A percentile compares a stretch with the other conserved stretches of the same genome.
Evolutionary conservation across 2,888 invertebrate species (phyloP).

Genomic region (Trissoscelio sp.): DNA sequence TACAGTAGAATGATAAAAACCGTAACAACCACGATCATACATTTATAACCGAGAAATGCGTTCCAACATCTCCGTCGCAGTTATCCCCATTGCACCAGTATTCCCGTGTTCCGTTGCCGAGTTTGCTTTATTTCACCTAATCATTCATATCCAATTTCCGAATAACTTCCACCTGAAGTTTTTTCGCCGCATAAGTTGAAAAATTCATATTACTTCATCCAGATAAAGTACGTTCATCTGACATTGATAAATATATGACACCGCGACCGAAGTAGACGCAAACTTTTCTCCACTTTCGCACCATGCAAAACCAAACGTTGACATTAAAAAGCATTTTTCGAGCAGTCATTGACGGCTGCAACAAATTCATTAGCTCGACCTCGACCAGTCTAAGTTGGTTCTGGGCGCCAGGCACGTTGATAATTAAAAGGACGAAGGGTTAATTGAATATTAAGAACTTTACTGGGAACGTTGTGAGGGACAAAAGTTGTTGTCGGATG

Average conservation of each 20-base stretch:
- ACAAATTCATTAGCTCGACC: slow-evolving; percentile 15
- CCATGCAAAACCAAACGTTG: slow-evolving; percentile 10
- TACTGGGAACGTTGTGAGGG: slow-evolving; percentile 29
- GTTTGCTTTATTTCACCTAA: slow-evolving; percentile 46
- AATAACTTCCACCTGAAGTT: slow-evolving; percentile 34
- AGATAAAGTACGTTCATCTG: slow-evolving; percentile 26
- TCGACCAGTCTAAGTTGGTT: slow-evolving; percentile 12
- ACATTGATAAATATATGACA: slow-evolving; percentile 42
- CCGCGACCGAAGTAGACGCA: background rate
- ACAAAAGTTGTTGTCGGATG: slow-evolving; percentile 41
- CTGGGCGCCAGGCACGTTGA: slow-evolving; percentile 16
- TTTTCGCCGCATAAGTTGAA: slow-evolving; percentile 32
- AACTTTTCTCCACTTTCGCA: slow-evolving; percentile 10
- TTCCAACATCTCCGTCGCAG: slow-evolving; percentile 15
- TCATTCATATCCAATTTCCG: slow-evolving; percentile 52
- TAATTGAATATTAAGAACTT: slow-evolving; percentile 69
- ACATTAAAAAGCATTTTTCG: slow-evolving; percentile 20
- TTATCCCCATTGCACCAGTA: slow-evolving; percentile 29
- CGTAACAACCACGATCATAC: slow-evolving; percentile 10
- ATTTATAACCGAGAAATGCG: slow-evolving; percentile 12
- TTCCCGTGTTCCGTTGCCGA: slow-evolving; percentile 1
- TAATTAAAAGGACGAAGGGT: slow-evolving; percentile 63
- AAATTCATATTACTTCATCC: slow-evolving; percentile 41
- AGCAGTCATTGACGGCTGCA: slow-evolving; percentile 26
- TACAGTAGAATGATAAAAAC: background rate